Evolutionary conservation across 2,113 vertebrate genomes (phyloP), one percentile per base, ranked within the genome.

Genomic region (Paratilapia polleni): DNA sequence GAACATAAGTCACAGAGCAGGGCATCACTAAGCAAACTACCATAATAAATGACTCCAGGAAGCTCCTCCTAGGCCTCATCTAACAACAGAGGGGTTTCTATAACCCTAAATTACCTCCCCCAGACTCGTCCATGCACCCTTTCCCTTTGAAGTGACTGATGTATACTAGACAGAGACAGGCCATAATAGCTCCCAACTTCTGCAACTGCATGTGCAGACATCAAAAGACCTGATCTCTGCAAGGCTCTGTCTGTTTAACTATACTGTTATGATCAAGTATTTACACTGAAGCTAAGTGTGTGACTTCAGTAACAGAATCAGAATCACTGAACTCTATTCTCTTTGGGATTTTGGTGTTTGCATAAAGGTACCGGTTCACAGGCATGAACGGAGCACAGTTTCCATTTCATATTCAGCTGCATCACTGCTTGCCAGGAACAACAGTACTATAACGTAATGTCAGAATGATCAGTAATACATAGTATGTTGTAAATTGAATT

Each of bases 91-190:
- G 70, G 31, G 64, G 63, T 49, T 80, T 28, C 57, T 49, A 6
- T n/a, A 70, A 86, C 64, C 87, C 43, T 80, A 57, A 82, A 87
- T 85, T 13, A 59, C 81, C 61, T 74, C 73, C 61, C 26, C 17
- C 22, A 28, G 75, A 70, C 76, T 8, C 10, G 52, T 41, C 49
- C 83, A 78, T 3, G 15, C 49, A 47, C 41, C 59, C 41, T 75
- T 56, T 20, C 8, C 31, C 76, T 93, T 90, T 91, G 81, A 93
- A 91, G 78, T 83, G 83, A 86, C 62, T 83, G 87, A 93, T 84
- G 90, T 56, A 87, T 66, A 57, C 28, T 2, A 14, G 5, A 54
- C 74, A 84, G 61, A 60, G 86, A 85, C 78, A 57, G 77, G 68
- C 86, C 59, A 64, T 38, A 68, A 83, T 26, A 47, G 68, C 80